phyloP scores from a whole-genome alignment of 2,888 invertebrate genomes.

The Magallana nippona region DNA sequence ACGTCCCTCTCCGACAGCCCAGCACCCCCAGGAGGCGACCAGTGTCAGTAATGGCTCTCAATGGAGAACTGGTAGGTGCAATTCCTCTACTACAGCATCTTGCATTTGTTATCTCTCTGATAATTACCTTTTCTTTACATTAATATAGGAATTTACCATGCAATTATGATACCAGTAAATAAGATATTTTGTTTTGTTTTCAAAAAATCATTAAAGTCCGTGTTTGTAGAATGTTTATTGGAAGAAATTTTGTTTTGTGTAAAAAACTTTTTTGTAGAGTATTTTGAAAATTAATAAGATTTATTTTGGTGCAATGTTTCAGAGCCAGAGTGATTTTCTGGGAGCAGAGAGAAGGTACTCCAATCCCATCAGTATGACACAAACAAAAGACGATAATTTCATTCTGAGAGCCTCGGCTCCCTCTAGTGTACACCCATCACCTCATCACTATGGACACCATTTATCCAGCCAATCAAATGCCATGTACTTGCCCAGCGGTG shows the following conservation, averaged over 20 bases:
- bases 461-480: constrained; percentile 53
- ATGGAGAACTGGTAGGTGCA: constrained; percentile 71
- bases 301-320: background rate
- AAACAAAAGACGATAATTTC: constrained; percentile 71
- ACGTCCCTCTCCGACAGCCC: constrained; percentile 64
- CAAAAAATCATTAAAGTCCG: no score
- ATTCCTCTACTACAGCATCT: no score
- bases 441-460: constrained; percentile 35
- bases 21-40: constrained; percentile 69
- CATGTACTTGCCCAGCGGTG: constrained; percentile 46
- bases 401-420: constrained; percentile 66
- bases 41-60: constrained; percentile 70
- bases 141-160: no score
- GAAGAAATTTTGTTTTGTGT: no score
- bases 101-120: no score
- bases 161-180: no score
- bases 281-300: background rate
- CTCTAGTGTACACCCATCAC: constrained; percentile 47
- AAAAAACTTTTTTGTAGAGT: no score
- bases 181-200: no score
- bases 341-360: constrained; percentile 65
- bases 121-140: no score
- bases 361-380: constrained; percentile 60
- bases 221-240: no score
- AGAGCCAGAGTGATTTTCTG: constrained; percentile 51